Conservation (phyloP, 2,797 vertebrate species). For the Halcyon chelicuti region DNA sequence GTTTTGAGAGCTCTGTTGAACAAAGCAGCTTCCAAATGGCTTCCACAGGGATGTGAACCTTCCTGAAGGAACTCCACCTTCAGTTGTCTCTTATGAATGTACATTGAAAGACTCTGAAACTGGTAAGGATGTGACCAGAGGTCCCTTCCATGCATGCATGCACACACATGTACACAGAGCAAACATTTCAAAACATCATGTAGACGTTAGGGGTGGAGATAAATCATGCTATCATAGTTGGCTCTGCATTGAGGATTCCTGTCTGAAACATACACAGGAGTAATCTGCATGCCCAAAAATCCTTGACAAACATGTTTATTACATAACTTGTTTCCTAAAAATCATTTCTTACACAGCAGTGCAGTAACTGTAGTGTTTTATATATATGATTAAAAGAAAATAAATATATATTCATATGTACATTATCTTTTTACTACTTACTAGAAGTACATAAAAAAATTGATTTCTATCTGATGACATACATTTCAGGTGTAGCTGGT, state of each 20-base stretch:
- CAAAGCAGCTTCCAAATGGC: not conserved
- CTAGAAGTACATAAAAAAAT: not conserved
- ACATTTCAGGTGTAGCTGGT: not conserved
- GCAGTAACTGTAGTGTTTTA: not conserved
- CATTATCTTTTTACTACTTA: not conserved
- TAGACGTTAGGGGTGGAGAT: not conserved
- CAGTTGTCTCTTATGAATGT: not conserved
- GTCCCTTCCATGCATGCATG: accelerated
- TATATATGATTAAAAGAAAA: not conserved
- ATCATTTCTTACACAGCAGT: accelerated
- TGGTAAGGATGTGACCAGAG: not conserved
- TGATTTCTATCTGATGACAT: not conserved
- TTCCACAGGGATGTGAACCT: not conserved
- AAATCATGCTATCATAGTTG: not conserved
- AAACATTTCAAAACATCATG: not conserved
- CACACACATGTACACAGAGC: not conserved
- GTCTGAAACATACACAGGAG: not conserved
- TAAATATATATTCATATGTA: not conserved
- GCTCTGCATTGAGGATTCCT: not conserved
- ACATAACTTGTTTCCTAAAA: not conserved
- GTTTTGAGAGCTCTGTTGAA: not conserved
- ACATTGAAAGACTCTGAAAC: not conserved
- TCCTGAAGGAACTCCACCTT: not conserved
- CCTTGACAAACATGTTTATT: not conserved
- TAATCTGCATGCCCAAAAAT: not conserved